Base-by-base conservation (phyloP, 2,113 vertebrate species). In the Piaya cayana region DNA sequence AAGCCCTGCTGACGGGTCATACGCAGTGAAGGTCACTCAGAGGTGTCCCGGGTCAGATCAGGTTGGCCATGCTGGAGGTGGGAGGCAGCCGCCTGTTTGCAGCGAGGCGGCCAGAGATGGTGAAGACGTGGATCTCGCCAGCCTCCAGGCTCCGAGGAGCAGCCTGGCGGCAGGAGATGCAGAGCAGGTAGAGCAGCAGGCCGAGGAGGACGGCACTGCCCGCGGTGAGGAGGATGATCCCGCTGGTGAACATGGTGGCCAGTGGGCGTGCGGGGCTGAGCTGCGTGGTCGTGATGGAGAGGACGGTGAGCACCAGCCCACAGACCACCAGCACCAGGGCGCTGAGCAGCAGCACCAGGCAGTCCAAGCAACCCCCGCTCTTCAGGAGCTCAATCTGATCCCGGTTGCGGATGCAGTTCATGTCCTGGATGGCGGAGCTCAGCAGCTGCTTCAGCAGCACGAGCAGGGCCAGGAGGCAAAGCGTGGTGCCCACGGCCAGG, bases 341-440 rank as follows among this genome's bases (percentile, higher is more conserved):
- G 0, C 99, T 98, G 59, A 99, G 95, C 82, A 99, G 96, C 76
- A 99, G 98, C 87, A 99, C 98, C 5, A 99, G 96, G 30, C 98
- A 97, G 74, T 99, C 99, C 0, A 98, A 99, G 12, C 99, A 97
- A 5, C 99, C 99, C 0, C 99, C 99, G 0, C 99, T 99, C 95
- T 99, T 99, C 16, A 99, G 98, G 88, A 99, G 97, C 90, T 99
- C 98, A 3, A 99, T 99, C 32, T 98, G 98, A 19, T 97, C 98
- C 17, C 99, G 97, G 95, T 98, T 99, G 47, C 98, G 98, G 16
- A 99, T 95, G 78, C 99, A 99, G 82, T 99, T 99, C 99, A 99
- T 99, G 98, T 99, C 99, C 98, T 99, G 99, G 95, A 99, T 98
- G 0, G 99, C 99, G 0, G 99, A 99, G 97, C 99, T 99, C 96